Evolutionary conservation across 2,797 vertebrate species (phyloP), one percentile per base, ranked within the genome.

Genomic region (Hemibagrus guttatus): DNA sequence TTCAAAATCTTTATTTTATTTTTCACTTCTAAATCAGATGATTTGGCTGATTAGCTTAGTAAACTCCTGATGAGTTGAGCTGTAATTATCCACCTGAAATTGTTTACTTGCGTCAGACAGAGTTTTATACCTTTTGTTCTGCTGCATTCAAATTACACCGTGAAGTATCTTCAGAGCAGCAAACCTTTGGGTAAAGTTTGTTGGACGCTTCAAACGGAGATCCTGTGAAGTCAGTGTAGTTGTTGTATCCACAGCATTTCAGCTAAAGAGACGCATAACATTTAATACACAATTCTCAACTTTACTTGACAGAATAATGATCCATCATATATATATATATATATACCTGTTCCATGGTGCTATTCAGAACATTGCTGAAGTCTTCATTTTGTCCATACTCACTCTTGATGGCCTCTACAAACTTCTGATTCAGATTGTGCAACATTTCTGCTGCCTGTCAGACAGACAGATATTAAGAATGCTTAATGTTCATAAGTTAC

Each of bases 191-290:
- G 88, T 93, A 96, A 2, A 0, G 0, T 0, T 0, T 0, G 8
- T 0, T 35, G 0, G 0, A 0, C 0, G 0, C 2, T 9, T 52
- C 0, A 75, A 93, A 96, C 5, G 82, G 87, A 0, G 95, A 96
- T 5, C 0, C 52, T 0, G 31, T 3, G 58, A 97, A 96, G 84
- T 96, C 95, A 0, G 93, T 95, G 93, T 95, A 95, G 91, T 95
- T 95, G 6, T 17, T 92, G 91, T 87, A 94, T 83, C 94, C 95
- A 0, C 95, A 96, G 93, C 96, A 96, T 26, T 92, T 39, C 2
- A 96, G 91, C 96, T 96, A 81, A 56, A 86, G 63, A 3, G 59
- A 82, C 1, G 49, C 19, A 39, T 6, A 66, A 71, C 49, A 42
- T 17, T 31, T 35, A 39, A 79, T 58, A 12, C 19, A 39, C 52